These are phyloP conservation scores for Polylopha cassiicola DNA, from an alignment of 2,888 invertebrate genomes.

Conservation along the genomic window DNA sequence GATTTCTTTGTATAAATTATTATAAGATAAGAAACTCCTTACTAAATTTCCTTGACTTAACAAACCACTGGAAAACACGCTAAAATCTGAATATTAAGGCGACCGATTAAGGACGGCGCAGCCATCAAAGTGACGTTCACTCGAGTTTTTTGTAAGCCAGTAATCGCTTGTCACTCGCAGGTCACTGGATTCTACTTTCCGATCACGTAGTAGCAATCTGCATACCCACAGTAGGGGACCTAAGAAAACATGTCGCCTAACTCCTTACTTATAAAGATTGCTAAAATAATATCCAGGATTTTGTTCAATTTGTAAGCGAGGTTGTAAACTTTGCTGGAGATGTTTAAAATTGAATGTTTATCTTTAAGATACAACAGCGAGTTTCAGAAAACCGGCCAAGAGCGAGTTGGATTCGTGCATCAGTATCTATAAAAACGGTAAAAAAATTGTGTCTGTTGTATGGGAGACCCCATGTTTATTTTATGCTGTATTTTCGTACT, in stretches of 20 bases:
- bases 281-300: constrained; percentile 9
- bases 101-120: constrained; percentile 17
- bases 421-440: too few species aligned
- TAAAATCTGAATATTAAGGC: constrained; percentile 19
- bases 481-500: too few species aligned
- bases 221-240: constrained; percentile 46
- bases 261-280: constrained; percentile 8
- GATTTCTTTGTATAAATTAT: too few species aligned
- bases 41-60: too few species aligned
- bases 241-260: constrained; percentile 49
- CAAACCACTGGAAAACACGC: constrained; percentile 20
- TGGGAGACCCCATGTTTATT: too few species aligned
- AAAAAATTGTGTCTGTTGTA: too few species aligned
- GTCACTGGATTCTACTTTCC: constrained; percentile 53
- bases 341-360: too few species aligned
- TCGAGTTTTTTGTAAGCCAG: constrained; percentile 35
- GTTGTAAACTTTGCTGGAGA: too few species aligned
- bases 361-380: too few species aligned
- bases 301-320: constrained; percentile 15
- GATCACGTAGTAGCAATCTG: constrained; percentile 71
- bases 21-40: too few species aligned
- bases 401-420: too few species aligned
- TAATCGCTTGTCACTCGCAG: constrained; percentile 68
- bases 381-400: too few species aligned
- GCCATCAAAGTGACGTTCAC: constrained; percentile 20